Conservation (phyloP, 2,797 vertebrate species). For the Margarornis squamiger region DNA sequence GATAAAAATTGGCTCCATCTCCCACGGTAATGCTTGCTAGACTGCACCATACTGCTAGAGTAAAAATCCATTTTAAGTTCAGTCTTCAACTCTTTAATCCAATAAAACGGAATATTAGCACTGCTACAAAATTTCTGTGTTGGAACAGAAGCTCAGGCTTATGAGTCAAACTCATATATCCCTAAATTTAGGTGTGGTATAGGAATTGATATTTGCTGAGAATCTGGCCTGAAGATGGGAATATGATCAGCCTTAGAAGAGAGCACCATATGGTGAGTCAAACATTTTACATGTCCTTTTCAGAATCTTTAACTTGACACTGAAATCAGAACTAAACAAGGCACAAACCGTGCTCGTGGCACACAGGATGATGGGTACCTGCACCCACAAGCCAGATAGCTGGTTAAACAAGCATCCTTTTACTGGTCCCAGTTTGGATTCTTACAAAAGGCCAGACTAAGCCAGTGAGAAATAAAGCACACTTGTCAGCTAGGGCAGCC, state of each 20-base stretch:
- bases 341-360: fast-evolving
- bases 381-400: background rate
- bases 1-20: background rate
- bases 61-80: background rate
- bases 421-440: background rate
- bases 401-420: background rate
- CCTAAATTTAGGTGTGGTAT: background rate
- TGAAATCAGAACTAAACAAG: background rate
- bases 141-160: background rate
- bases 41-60: background rate
- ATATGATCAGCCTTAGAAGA: background rate
- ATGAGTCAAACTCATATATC: background rate
- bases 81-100: background rate
- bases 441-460: slow-evolving; percentile 24
- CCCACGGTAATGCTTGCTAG: background rate
- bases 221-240: background rate
- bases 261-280: background rate
- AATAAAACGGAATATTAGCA: background rate
- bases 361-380: background rate
- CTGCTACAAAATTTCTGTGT: background rate
- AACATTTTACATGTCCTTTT: background rate
- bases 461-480: slow-evolving; percentile 40
- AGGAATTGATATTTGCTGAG: background rate
- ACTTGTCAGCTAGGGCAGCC: slow-evolving; percentile 19
- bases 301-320: background rate